phyloP scores from a whole-genome alignment of 2,797 vertebrate genomes.

The Halcyon smyrnensis region DNA sequence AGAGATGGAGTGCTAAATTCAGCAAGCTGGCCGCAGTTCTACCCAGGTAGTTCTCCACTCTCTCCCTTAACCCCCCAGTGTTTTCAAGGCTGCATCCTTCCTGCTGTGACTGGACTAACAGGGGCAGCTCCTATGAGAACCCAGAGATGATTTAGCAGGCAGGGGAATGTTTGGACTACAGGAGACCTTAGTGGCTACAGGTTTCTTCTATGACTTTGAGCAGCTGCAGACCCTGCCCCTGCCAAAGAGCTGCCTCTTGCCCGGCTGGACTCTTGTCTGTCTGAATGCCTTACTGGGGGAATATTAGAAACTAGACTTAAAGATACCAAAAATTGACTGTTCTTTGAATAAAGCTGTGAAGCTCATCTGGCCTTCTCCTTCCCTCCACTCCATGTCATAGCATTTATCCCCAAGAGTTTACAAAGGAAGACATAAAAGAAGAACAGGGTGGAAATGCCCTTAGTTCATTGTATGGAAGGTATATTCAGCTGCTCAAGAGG shows the following conservation, averaged over 20 bases:
- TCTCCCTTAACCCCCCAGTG: not conserved
- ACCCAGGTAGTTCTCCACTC: not conserved
- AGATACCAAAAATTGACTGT: fast-evolving
- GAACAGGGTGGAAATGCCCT: not conserved
- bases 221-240: not conserved
- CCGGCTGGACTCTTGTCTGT: not conserved
- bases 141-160: not conserved
- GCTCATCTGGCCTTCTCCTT: not conserved
- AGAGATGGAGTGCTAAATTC: slow-evolving; percentile 22
- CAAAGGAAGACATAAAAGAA: not conserved
- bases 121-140: not conserved
- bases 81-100: not conserved
- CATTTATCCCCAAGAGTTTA: not conserved
- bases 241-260: not conserved
- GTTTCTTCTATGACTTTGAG: not conserved
- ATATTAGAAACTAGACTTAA: not conserved
- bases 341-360: not conserved
- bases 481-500: not conserved
- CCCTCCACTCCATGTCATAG: not conserved
- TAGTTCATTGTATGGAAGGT: not conserved
- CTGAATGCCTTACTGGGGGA: not conserved
- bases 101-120: not conserved
- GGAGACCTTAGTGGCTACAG: not conserved
- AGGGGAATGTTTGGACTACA: not conserved
- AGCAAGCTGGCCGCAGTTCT: slow-evolving; percentile 13